phyloP scores from a whole-genome alignment of 1,140 invertebrate species.

The Papilio aristodemus region DNA sequence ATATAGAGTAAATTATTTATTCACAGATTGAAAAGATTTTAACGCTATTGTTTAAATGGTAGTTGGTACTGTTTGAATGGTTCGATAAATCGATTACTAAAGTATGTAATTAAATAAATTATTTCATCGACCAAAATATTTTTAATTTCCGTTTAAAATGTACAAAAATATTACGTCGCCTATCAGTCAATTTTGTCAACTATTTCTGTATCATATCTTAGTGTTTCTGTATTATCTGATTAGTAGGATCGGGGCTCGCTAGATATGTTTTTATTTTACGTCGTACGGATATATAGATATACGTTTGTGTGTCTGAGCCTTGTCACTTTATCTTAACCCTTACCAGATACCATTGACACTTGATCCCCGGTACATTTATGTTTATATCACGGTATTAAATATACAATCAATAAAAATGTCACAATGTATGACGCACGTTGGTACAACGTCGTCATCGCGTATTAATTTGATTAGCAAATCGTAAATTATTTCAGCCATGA shows the following conservation, averaged over 20 bases:
- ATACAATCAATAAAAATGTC: conserved; percentile 38
- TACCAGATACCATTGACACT: conserved; percentile 28
- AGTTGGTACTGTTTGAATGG: too few relatives aligned
- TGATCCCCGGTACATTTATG: conserved; percentile 33
- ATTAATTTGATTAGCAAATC: conserved; percentile 36
- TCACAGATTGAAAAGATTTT: too few relatives aligned
- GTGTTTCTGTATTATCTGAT: conserved; percentile 1
- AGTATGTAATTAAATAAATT: too few relatives aligned
- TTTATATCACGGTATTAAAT: conserved; percentile 30
- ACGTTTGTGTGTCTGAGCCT: not conserved
- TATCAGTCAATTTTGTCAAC: not conserved
- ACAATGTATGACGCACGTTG: conserved; percentile 36
- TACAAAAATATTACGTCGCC: not conserved
- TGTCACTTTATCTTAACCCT: conserved; percentile 32
- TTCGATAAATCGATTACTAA: too few relatives aligned
- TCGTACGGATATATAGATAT: not conserved
- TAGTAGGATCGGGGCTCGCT: conserved; percentile 5
- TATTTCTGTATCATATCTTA: conserved; percentile 1
- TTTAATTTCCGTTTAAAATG: too few relatives aligned
- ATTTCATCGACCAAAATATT: too few relatives aligned
- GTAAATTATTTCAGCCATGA: conserved; percentile 21
- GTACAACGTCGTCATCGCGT: conserved; percentile 24
- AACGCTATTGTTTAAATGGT: too few relatives aligned
- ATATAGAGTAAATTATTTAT: too few relatives aligned
- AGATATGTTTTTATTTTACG: not conserved